Base-by-base conservation (phyloP, 2,113 vertebrate species). In the Ptilonorhynchus violaceus region DNA sequence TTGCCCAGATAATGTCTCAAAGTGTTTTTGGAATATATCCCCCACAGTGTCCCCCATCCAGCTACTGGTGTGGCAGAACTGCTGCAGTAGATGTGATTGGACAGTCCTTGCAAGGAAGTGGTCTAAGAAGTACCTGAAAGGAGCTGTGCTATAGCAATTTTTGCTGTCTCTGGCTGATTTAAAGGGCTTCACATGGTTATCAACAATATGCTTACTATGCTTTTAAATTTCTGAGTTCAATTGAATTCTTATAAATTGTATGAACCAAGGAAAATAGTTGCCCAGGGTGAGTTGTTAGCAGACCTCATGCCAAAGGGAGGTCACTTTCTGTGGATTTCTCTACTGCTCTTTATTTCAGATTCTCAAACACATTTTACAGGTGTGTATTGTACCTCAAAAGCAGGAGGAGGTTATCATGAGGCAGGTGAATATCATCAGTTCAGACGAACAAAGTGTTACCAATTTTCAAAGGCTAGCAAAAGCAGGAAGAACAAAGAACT, bases 41-140 rank as follows among this genome's bases (percentile, higher is more conserved):
- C 52, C 6, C 25, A 18, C 37, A 18, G 0, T 0, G 0, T 67
- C 6, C 35, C 18, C 19, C 11, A 33, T 66, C 11, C n/a, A 80
- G n/a, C 42, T 73, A 14, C 16, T 60, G 49, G 7, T 18, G 7
- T 60, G 67, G 41, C 12, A 3, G 27, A 52, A 6, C n/a, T 49
- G 8, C 37, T 53, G 13, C 25, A 27, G 49, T 13, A 31, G 19
- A 25, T 31, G n/a, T 37, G 20, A 15, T 16, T 66, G 66, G 56
- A 53, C 5, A 73, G 55, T 7, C 11, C 56, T 83, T 86, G 27
- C 17, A 30, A 56, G 24, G 41, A 88, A 44, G 9, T 28, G 11
- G 9, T 37, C 15, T 52, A 27, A 85, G 16, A 27, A 74, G 14
- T n/a, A 42, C 41, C 44, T 30, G 46, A 76, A 87, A 62, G 13